A percentile compares a stretch with the other conserved stretches of the same genome.
phyloP scores from a whole-genome alignment of 2,797 vertebrate species.

The Diglossa cyanea region DNA sequence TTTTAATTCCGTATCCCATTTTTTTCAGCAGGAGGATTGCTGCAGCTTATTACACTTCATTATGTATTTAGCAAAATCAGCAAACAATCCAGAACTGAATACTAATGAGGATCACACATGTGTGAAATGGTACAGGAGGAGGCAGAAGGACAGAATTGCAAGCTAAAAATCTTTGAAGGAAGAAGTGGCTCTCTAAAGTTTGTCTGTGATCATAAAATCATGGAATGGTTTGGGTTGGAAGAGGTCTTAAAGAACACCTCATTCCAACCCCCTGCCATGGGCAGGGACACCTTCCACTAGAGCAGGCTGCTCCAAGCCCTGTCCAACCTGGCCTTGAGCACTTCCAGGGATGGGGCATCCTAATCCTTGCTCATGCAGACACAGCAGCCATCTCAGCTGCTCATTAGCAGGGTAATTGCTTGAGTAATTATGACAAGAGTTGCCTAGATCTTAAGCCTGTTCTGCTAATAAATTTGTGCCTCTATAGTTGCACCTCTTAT shows the following conservation, averaged over 20 bases:
- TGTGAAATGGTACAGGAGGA: background rate
- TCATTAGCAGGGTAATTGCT: background rate
- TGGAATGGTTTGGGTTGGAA: background rate
- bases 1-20: background rate
- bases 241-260: background rate
- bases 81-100: slow-evolving; percentile 2
- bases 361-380: background rate
- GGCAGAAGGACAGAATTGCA: background rate
- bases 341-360: background rate
- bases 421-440: background rate
- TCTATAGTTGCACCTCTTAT: accelerated
- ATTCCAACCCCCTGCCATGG: accelerated
- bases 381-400: background rate
- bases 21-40: background rate
- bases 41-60: background rate
- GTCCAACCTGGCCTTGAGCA: background rate
- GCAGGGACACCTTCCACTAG: background rate
- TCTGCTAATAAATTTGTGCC: background rate
- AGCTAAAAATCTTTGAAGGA: background rate
- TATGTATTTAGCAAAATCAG: slow-evolving; percentile 10
- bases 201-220: background rate
- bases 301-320: background rate
- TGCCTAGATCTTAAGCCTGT: background rate
- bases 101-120: background rate
- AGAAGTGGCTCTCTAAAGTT: background rate